These are phyloP conservation scores for Asobara japonica DNA, from an alignment of 1,140 invertebrate species.

Conservation along the genomic window DNA sequence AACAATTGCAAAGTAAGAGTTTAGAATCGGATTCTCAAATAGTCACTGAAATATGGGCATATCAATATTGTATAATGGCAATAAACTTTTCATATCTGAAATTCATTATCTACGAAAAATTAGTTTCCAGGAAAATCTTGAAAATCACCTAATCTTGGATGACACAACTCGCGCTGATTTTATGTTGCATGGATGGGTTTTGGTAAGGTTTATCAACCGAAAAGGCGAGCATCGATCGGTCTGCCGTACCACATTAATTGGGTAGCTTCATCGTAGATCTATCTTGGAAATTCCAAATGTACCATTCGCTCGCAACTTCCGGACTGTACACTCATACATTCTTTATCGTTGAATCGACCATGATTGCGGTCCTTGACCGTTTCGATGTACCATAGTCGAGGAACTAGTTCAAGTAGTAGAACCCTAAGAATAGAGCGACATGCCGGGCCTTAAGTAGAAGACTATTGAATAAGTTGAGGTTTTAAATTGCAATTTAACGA, in stretches of 20 bases:
- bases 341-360: constrained; percentile 25
- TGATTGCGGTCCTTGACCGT: constrained; percentile 33
- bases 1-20: too few species aligned
- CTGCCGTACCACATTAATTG: neutral
- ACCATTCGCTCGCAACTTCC: constrained; percentile 12
- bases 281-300: neutral
- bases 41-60: too few species aligned
- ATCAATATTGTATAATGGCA: too few species aligned
- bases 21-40: too few species aligned
- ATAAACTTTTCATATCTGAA: too few species aligned
- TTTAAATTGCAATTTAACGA: neutral
- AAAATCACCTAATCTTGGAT: too few species aligned
- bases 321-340: neutral
- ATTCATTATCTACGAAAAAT: neutral
- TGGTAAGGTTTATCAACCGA: neutral
- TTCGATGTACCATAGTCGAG: neutral
- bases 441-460: constrained; percentile 2
- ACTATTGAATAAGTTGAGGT: neutral
- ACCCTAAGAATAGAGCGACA: neutral
- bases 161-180: neutral
- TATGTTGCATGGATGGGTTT: too few species aligned
- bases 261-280: neutral
- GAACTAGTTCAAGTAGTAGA: constrained; percentile 30
- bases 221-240: neutral
- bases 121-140: neutral